These are phyloP conservation scores for Suncus etruscus DNA, from an alignment of 2,113 vertebrate species.

Conservation along the genomic window DNA sequence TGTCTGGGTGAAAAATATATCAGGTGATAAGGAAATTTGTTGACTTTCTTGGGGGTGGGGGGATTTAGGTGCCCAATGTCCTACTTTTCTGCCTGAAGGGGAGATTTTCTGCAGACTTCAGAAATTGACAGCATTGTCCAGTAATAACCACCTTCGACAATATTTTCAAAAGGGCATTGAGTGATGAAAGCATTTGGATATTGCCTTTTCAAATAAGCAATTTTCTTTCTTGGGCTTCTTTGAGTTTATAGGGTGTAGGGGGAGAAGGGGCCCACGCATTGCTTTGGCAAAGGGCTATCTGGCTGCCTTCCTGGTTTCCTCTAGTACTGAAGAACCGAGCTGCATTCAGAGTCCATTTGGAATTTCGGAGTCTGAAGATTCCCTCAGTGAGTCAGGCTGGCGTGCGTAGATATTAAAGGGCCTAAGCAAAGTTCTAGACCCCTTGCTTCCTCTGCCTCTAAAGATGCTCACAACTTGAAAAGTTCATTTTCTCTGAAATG, in stretches of 20 bases:
- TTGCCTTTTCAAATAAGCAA: conserved; percentile 75
- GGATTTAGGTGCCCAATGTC: conserved; percentile 76
- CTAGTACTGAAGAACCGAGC: conserved; percentile 11
- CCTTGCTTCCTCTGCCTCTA: neutral
- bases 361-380: neutral
- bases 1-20: conserved; percentile 79
- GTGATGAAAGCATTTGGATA: conserved; percentile 81
- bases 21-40: conserved; percentile 70
- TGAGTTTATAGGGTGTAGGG: conserved; percentile 46
- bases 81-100: conserved; percentile 79
- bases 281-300: neutral
- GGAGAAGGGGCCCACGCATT: neutral
- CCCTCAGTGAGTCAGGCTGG: neutral
- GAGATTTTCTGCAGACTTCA: conserved; percentile 79
- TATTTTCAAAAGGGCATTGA: conserved; percentile 82
- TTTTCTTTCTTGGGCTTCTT: conserved; percentile 78
- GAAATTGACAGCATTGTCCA: conserved; percentile 82
- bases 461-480: neutral
- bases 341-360: neutral
- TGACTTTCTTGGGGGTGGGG: conserved; percentile 46
- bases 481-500: conserved; percentile 41
- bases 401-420: neutral
- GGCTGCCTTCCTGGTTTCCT: neutral
- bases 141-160: conserved; percentile 73
- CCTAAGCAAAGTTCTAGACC: neutral